Evolutionary conservation across 2,113 vertebrate genomes (phyloP).

Genomic region (Nibea albiflora): DNA sequence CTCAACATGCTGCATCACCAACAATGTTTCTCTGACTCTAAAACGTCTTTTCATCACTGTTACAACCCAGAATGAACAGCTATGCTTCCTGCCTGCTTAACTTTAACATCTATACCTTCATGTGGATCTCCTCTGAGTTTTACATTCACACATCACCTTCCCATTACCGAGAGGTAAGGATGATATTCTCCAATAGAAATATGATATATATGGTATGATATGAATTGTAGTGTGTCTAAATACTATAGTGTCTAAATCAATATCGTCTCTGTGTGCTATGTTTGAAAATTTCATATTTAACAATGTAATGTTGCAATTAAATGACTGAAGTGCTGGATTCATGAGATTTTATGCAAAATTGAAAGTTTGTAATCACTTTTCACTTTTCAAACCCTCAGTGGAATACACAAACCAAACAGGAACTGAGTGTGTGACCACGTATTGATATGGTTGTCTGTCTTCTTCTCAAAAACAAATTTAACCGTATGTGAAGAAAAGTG

Average conservation of each 20-base stretch:
- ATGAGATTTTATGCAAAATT: background rate
- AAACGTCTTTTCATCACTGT: no score
- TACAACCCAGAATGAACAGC: background rate
- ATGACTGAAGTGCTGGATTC: background rate
- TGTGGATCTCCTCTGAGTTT: background rate
- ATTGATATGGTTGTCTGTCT: no score
- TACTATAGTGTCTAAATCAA: background rate
- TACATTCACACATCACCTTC: background rate
- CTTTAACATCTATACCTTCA: no score
- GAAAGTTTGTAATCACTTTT: background rate
- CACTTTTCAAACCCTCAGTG: background rate
- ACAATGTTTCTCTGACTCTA: background rate
- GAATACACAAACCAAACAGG: no score
- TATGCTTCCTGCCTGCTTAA: background rate
- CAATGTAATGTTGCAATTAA: background rate
- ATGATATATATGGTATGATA: background rate
- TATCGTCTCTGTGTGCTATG: background rate
- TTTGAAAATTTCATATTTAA: no score
- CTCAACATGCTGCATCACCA: background rate
- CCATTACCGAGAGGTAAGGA: background rate
- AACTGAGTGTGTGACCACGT: no score
- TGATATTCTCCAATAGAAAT: background rate
- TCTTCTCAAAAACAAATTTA: no score
- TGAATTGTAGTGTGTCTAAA: no score
- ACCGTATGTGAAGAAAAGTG: no score